Base-by-base conservation (phyloP, 2,797 vertebrate genomes). In the Chloroceryle amazona region DNA sequence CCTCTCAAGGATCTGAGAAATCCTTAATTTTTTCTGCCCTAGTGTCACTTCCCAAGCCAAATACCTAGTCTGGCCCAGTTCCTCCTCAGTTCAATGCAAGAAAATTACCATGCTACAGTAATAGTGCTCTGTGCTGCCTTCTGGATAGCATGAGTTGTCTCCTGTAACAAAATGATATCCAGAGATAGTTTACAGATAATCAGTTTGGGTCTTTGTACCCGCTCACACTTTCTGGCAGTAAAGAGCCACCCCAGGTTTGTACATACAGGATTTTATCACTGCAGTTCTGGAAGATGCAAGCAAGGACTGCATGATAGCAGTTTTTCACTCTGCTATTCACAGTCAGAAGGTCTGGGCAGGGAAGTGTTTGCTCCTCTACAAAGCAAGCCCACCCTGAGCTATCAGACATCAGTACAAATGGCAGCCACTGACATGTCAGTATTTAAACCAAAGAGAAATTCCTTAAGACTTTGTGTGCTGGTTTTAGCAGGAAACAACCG, bases 311-410 rank as follows among this genome's bases (percentile, higher is more conserved):
- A 52, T 20, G 52, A 39, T 20, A 62, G 54, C 17, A 18, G 16
- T 81, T 90, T 78, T 91, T 88, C 61, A 41, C 39, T 83, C 68
- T 44, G 51, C 71, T 80, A 35, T 63, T 83, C 49, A 42, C 2
- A 62, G 42, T 4, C 68, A 81, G 49, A 47, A 91, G 39, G n/a
- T 68, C 9, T n/a, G 42, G 90, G n/a, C 12, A 18, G 22, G 20
- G 35, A 72, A 62, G 28, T 0, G 1, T 28, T 70, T 42, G 14
- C n/a, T 86, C 21, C 31, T n/a, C 8, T 6, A n/a, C 0, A 0
- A 20, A 0, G 0, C 3, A 0, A 71, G 29, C 22, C 41, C 74
- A 57, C 10, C 29, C 47, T 14, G 1, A 90, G 58, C 57, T 51
- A 12, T 46, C 12, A 78, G 52, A 70, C 37, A 20, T 28, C 0